Percentiles rank a stretch among this genome's conserved stretches.
These are phyloP conservation scores for Oceanodroma tethys DNA, from an alignment of 2,113 vertebrate genomes.

Conservation along the genomic window DNA sequence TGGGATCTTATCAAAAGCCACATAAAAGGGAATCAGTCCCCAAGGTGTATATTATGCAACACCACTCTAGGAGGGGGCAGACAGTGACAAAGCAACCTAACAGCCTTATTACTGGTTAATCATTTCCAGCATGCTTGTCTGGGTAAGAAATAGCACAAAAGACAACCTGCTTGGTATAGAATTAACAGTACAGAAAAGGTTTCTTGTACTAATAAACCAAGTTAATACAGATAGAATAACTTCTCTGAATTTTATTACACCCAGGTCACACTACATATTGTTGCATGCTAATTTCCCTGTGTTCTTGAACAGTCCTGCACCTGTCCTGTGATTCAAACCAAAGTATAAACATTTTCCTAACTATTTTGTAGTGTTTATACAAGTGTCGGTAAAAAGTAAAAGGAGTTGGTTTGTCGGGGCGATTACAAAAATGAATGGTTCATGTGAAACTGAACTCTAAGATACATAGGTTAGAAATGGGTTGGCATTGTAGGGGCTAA, in stretches of 20 bases:
- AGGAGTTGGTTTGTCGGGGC: fast-evolving
- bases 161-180: not conserved
- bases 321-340: not conserved
- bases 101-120: not conserved
- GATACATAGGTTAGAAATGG: not conserved
- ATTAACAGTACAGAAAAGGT: not conserved
- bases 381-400: not conserved
- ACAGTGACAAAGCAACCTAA: not conserved
- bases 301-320: not conserved
- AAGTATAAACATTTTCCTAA: not conserved
- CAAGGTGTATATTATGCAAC: not conserved
- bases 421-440: not conserved
- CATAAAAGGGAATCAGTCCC: not conserved
- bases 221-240: not conserved
- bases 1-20: not conserved
- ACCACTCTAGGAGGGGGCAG: not conserved
- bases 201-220: not conserved
- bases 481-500: not conserved
- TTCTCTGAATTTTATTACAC: not conserved
- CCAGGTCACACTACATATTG: fast-evolving
- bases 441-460: not conserved
- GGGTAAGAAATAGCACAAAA: not conserved
- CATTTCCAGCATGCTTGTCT: not conserved
- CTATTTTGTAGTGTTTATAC: not conserved
- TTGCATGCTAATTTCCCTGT: not conserved